phyloP scores from a whole-genome alignment of 2,113 vertebrate species.

The Henicopernis longicauda region DNA sequence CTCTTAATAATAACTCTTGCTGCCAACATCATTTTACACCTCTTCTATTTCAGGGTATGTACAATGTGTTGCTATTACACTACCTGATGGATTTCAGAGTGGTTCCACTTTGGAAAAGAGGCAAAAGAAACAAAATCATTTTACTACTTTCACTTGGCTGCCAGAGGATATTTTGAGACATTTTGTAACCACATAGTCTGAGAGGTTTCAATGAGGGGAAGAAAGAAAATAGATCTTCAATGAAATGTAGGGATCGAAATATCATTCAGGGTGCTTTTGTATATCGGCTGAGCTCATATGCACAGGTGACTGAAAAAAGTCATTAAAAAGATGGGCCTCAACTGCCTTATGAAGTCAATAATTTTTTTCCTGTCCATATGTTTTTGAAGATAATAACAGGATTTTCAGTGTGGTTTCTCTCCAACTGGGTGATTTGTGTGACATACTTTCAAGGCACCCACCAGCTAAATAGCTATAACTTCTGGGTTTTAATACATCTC shows the following conservation, averaged over 20 bases:
- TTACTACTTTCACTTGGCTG: constrained; percentile 4
- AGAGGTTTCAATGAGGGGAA: constrained; percentile 12
- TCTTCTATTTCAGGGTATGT: neutral
- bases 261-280: neutral
- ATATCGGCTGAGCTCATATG: neutral
- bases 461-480: neutral
- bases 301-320: neutral
- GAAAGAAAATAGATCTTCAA: neutral
- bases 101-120: neutral
- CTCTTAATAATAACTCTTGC: neutral
- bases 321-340: neutral
- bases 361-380: neutral
- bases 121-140: neutral
- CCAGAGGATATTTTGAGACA: constrained; percentile 6
- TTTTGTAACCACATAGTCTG: neutral
- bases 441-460: constrained; percentile 31
- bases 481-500: neutral
- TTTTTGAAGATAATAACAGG: constrained; percentile 18
- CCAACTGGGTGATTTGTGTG: constrained; percentile 15
- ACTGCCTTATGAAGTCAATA: neutral
- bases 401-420: constrained; percentile 23
- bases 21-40: constrained; percentile 14
- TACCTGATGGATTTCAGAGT: neutral
- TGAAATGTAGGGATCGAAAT: neutral
- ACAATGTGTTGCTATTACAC: neutral